A percentile compares a stretch with the other conserved stretches of the same genome.
phyloP scores from a whole-genome alignment of 2,113 vertebrate genomes.

The Cervus canadensis region DNA sequence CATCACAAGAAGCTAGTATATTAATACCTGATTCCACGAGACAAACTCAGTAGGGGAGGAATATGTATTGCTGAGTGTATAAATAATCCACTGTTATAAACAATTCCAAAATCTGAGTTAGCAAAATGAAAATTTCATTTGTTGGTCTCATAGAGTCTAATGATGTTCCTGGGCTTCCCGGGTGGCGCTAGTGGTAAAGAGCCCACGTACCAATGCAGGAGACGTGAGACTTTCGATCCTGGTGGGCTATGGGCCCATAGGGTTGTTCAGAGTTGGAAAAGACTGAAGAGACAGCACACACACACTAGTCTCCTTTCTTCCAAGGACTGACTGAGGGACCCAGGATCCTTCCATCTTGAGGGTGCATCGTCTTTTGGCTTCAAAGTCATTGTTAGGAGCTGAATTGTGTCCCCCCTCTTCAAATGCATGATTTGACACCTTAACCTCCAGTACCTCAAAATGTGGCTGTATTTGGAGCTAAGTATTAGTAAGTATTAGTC shows the following conservation, averaged over 20 bases:
- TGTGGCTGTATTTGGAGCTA: not conserved
- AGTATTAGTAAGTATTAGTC: not conserved
- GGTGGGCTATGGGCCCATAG: not conserved
- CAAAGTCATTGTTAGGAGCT: not conserved
- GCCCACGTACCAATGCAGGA: not conserved
- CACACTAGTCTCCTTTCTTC: not conserved
- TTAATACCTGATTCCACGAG: not conserved
- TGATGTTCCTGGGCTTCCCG: not conserved
- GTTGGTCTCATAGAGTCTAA: not conserved
- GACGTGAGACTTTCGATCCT: not conserved
- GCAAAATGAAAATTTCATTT: not conserved
- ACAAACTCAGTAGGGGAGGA: not conserved
- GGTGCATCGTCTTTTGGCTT: not conserved
- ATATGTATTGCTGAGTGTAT: not conserved
- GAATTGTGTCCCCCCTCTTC: not conserved
- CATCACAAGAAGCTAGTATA: not conserved
- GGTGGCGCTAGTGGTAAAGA: not conserved
- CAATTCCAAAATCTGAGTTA: not conserved
- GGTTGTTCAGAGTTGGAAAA: not conserved
- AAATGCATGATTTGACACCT: not conserved
- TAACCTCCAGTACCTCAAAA: not conserved
- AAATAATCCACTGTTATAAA: not conserved
- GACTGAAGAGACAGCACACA: not conserved
- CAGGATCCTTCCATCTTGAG: not conserved
- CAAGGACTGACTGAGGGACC: not conserved